Evolutionary conservation across 2,113 vertebrate species (phyloP), one percentile per base, ranked within the genome.

Genomic region (Struthidea cinerea): DNA sequence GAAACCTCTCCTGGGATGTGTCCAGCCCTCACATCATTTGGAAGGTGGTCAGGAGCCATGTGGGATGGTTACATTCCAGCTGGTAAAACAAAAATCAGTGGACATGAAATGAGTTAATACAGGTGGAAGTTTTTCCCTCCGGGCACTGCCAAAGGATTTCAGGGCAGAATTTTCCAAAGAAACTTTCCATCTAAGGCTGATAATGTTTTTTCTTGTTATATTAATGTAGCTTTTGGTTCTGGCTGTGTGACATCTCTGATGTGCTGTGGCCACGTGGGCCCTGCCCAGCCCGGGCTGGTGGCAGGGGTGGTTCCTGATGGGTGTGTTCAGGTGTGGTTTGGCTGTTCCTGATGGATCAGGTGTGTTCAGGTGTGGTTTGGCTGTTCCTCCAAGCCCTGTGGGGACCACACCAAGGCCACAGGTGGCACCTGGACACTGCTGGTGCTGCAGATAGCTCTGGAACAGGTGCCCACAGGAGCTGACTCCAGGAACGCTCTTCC

Each of bases 361-460:
- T 26, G 13, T 14, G 26, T 10, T 32, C 64, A 47, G 64, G 42
- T 44, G 63, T 33, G 7, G 32, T 47, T 41, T 17, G 13, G 39
- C 41, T 37, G 35, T 39, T 11, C 46, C 56, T 37, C 57, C 26
- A 17, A 28, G 52, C 47, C 65, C 39, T 2, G 10, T 20, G 8
- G 53, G 53, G 60, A 5, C 68, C 13, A 0, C 1, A 0, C 27
- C 3, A 2, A 53, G 8, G 44, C 47, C 21, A 0, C 6, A 0
- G 2, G 1, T 35, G 63, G 6, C 30, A 11, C 24, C 11, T 1
- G 9, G 35, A 5, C 33, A 8, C 19, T 7, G 33, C 61, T 26
- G 80, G 10, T 17, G 46, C 71, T 8, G 37, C 35, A 7, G 69
- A 7, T 33, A 3, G 41, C 4, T 77, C 28, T 28, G 60, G 49